Base-by-base conservation (phyloP, 2,113 vertebrate species). In the Eidolon helvum region DNA sequence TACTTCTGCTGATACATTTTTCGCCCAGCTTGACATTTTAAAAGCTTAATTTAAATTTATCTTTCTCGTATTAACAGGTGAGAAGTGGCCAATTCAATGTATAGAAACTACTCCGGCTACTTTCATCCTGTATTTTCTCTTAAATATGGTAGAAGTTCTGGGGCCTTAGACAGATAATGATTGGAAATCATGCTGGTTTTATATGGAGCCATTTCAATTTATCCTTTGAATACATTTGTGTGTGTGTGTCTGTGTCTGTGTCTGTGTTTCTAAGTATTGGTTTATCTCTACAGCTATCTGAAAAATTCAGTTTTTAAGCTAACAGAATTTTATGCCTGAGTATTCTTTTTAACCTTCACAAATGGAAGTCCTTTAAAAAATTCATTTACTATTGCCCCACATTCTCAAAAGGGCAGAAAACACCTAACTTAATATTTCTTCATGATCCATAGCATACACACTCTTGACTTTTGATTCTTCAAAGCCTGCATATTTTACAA, bases 11-110 rank as follows among this genome's bases (percentile, higher is more conserved):
- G 86, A 87, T 84, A n/a, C 12, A n/a, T 82, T 88, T 85, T 74
- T 5, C 35, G 14, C 65, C 30, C 18, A 63, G 38, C 22, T 53
- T 90, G 45, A 92, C 75, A 90, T 93, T 90, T 89, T 84, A 85
- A 93, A 91, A 30, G 26, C 55, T 85, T 86, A 68, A 66, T 97
- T 94, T 93, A 95, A 94, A 88, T 94, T 95, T 91, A 87, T 97
- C 26, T 90, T 45, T 40, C 4, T 50, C 65, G 4, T 96, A 45
- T 69, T 94, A 93, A 80, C 28, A 86, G 30, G 24, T 55, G 83
- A 92, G 63, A 96, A 71, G 57, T 88, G 53, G 63, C 50, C 55
- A 78, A 43, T 71, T 94, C 68, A 94, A 63, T 82, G 3, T 65
- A 55, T 33, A 87, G 63, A 87, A 95, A 71, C 9, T 50, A 61